phyloP scores from a whole-genome alignment of 2,888 invertebrate species.

The Spialia ferax region DNA sequence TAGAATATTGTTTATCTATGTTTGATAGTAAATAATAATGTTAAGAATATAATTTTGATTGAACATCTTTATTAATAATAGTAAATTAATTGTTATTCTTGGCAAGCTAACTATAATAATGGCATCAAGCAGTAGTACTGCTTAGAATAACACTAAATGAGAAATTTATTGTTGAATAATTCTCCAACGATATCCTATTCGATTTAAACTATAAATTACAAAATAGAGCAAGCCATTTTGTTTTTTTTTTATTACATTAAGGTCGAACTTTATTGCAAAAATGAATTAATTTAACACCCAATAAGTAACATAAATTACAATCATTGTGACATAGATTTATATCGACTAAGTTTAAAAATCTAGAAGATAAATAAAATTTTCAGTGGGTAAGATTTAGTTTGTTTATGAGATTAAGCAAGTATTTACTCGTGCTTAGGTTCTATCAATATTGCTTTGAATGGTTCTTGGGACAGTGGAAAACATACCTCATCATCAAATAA shows the following conservation, averaged over 20 bases:
- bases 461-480: not conserved
- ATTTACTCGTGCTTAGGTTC: not conserved
- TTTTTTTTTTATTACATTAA: not conserved
- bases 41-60: not conserved
- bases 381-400: slow-evolving; percentile 1
- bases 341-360: not conserved
- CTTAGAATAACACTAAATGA: slow-evolving; percentile 48
- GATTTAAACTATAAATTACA: slow-evolving; percentile 38
- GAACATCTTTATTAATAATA: not conserved
- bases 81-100: slow-evolving; percentile 45
- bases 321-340: not conserved
- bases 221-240: slow-evolving; percentile 2
- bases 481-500: not conserved
- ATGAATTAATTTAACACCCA: not conserved
- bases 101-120: slow-evolving; percentile 55
- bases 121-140: slow-evolving; percentile 48
- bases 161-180: slow-evolving; percentile 46
- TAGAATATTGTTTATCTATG: not conserved
- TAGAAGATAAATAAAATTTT: not conserved
- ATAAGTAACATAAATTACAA: not conserved
- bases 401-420: slow-evolving; percentile 29
- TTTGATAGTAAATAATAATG: not conserved
- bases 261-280: slow-evolving; percentile 1
- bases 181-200: slow-evolving; percentile 44
- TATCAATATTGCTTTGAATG: no score